Evolutionary conservation across 2,888 invertebrate species (phyloP), one percentile per base, ranked within the genome.

Genomic region (Tenthredo notha): DNA sequence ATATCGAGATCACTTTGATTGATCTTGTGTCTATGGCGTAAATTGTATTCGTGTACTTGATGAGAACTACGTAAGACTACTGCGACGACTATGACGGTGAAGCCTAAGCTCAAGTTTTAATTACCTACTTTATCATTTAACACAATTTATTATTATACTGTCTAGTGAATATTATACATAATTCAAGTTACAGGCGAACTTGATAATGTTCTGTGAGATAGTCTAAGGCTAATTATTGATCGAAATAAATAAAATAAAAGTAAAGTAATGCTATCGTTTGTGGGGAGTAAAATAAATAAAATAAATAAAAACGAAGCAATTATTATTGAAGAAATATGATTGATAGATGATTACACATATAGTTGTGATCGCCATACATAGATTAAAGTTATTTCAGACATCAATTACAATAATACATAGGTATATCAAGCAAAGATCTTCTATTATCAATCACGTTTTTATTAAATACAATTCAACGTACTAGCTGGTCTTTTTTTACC

Each of bases 141-240:
- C 37, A 21, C 54, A 54, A 54, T 54, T 54, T 54, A 80, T 61
- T 40, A 80, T n/a, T 61, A 58, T 77, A 77, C 58, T 37, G 40
- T 80, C 40, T 80, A 80, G 80, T 80, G 61, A 80, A 40, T 61
- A 80, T 77, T 61, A 61, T 40, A 40, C 37, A 10, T 40, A 61
- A 40, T 40, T 80, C 80, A 61, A 58, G 80, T 83, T 83, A 70
- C 67, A 47, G 67, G 83, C 18, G 43, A 67, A 83, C 47, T 50
- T 80, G 54, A 54, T 58, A 70, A 83, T 83, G 67, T 70, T 83
- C 83, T 83, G 83, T 83, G 83, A 83, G 83, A 83, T 83, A 83
- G 61, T 65, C 37, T 83, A 67, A 67, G 29, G 25, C 40, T 83
- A 47, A 83, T 67, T 37, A n/a, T 61, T 61, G 37, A 70, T 70